These are phyloP conservation scores for Marronus borbonicus DNA, from an alignment of 2,888 invertebrate genomes.

Conservation along the genomic window DNA sequence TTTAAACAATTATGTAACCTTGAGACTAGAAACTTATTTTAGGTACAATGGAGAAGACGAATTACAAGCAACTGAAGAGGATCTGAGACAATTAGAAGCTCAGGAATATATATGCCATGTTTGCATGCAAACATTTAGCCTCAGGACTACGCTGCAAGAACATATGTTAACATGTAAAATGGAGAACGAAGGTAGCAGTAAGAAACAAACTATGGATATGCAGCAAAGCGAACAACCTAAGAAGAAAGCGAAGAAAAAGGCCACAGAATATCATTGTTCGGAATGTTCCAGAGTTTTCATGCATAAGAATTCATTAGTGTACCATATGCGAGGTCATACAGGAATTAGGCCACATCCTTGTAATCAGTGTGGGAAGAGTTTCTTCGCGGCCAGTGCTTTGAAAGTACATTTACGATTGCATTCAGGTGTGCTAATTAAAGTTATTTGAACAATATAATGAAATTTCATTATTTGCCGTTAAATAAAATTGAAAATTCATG, in stretches of 20 bases:
- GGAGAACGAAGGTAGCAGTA: constrained; percentile 54
- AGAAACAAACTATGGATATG: not conserved
- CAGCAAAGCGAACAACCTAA: constrained; percentile 45
- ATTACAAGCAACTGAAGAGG: constrained; percentile 69
- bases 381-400: constrained; percentile 86
- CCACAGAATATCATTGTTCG: constrained; percentile 73
- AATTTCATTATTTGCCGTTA: too few relatives aligned
- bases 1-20: constrained; percentile 22
- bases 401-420: constrained; percentile 89
- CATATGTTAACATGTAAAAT: constrained; percentile 68
- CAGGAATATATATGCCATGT: constrained; percentile 68
- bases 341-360: constrained; percentile 86
- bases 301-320: constrained; percentile 87
- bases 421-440: constrained; percentile 68
- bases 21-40: constrained; percentile 32
- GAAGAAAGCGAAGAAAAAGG: constrained; percentile 67
- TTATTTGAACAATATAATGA: too few relatives aligned
- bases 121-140: constrained; percentile 68
- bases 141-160: constrained; percentile 66
- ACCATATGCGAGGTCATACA: constrained; percentile 86
- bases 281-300: constrained; percentile 84
- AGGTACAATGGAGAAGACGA: constrained; percentile 69
- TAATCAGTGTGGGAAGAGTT: constrained; percentile 85
- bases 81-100: constrained; percentile 69
- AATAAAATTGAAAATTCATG: too few relatives aligned